These are phyloP conservation scores for Bombycilla garrulus DNA, from an alignment of 2,113 vertebrate genomes.

Conservation along the genomic window DNA sequence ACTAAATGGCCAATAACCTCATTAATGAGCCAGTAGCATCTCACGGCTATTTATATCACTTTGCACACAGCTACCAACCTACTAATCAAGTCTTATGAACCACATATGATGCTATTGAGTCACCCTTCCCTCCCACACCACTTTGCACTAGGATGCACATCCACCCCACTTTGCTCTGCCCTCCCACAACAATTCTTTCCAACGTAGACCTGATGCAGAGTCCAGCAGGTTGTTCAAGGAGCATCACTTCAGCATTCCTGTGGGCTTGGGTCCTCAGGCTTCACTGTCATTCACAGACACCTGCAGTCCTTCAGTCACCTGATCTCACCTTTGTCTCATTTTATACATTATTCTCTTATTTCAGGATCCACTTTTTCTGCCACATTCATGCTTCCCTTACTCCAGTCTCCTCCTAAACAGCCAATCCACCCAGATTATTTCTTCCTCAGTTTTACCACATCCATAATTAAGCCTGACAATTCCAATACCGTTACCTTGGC, in stretches of 20 bases:
- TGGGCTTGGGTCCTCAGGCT: background rate
- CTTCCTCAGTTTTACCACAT: background rate
- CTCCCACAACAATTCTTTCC: background rate
- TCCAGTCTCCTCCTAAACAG: background rate
- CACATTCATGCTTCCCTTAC: background rate
- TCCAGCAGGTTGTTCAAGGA: background rate
- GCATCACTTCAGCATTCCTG: background rate
- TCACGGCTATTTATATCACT: background rate
- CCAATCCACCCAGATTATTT: background rate
- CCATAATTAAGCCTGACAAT: background rate
- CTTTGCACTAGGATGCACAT: background rate
- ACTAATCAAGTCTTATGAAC: background rate
- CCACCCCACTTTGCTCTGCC: background rate
- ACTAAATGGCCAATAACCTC: background rate
- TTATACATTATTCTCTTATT: background rate
- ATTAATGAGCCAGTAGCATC: background rate
- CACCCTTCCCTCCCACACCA: background rate
- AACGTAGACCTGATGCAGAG: background rate
- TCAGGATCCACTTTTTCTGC: background rate
- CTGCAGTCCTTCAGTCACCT: background rate
- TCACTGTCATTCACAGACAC: background rate
- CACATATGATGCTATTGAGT: background rate
- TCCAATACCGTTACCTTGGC: fast-evolving
- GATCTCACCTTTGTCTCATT: background rate
- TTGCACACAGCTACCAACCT: background rate